Evolutionary conservation across 2,113 vertebrate genomes (phyloP).

Genomic region (Thryonomys swinderianus): DNA sequence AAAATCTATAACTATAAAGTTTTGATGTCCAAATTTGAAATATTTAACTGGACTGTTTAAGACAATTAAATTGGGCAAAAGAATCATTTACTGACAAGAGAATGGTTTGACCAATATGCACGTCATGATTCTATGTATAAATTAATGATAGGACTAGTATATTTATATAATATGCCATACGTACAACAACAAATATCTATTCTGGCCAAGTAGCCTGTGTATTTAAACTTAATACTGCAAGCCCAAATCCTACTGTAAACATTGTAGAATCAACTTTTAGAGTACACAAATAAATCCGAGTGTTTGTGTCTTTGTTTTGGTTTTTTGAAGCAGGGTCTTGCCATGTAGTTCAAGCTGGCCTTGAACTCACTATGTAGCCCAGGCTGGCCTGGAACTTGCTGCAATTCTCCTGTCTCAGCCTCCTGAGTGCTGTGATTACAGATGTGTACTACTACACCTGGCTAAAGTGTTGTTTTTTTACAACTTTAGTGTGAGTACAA

Average conservation of each 20-base stretch:
- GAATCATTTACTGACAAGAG: not conserved
- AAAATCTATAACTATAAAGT: not conserved
- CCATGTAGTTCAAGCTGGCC: no score
- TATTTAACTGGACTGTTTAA: not conserved
- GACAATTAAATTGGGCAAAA: not conserved
- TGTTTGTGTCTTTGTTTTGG: no score
- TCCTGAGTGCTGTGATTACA: no score
- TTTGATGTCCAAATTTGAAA: conserved; percentile 5
- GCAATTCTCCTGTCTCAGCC: no score
- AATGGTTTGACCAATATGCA: not conserved
- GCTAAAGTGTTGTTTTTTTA: not conserved
- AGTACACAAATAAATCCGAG: not conserved
- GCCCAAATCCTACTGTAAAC: not conserved
- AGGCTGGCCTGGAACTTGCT: no score
- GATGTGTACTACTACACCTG: no score
- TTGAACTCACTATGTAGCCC: no score
- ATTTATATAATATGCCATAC: not conserved
- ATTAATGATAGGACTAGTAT: not conserved
- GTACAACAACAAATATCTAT: not conserved
- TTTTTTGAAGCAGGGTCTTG: no score
- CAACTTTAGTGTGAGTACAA: not conserved
- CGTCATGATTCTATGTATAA: not conserved
- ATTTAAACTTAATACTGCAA: not conserved
- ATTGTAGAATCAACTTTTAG: not conserved
- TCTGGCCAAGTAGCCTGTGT: not conserved